phyloP scores from a whole-genome alignment of 64 coral and sea anemone species.

The Montipora sp. region DNA sequence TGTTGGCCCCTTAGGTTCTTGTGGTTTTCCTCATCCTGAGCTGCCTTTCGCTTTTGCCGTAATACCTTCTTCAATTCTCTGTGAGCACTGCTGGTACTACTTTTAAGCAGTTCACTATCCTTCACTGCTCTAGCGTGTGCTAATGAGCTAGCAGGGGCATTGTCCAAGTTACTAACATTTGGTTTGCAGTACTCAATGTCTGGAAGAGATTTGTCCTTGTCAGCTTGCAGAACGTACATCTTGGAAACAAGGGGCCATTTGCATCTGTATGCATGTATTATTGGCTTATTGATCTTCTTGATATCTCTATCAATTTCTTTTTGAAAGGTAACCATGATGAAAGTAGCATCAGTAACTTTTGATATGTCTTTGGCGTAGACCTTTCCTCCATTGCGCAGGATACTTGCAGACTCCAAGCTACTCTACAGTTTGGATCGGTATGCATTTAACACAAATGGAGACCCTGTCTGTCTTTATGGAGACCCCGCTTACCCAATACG shows the following conservation, averaged over 20 bases:
- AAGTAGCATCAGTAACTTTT: constrained; percentile 26
- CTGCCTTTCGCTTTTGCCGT: no score
- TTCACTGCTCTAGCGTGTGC: constrained; percentile 5
- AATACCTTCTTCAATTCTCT: constrained; percentile 10
- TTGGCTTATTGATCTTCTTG: constrained; percentile 54
- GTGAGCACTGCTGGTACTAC: constrained; percentile 13
- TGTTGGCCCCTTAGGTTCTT: no score
- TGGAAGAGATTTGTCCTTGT: constrained; percentile 30
- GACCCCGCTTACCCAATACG: constrained; percentile 27
- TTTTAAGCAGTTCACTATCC: constrained; percentile 33
- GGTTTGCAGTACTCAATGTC: constrained; percentile 17
- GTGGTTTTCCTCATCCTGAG: no score
- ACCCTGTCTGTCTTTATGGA: background rate
- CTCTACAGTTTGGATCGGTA: constrained; percentile 33
- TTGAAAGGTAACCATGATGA: constrained; percentile 48
- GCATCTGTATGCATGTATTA: constrained; percentile 35
- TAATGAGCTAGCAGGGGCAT: constrained; percentile 29
- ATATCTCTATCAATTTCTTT: constrained; percentile 44
- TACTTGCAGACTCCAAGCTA: constrained; percentile 40
- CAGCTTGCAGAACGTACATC: constrained; percentile 26
- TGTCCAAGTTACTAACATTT: constrained; percentile 32
- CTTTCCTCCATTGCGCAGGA: constrained; percentile 38
- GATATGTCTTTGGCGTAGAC: constrained; percentile 34
- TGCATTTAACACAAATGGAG: constrained; percentile 32
- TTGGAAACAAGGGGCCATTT: constrained; percentile 57